Conservation (phyloP, 2,888 invertebrate species). For the Campaea margaritaria region DNA sequence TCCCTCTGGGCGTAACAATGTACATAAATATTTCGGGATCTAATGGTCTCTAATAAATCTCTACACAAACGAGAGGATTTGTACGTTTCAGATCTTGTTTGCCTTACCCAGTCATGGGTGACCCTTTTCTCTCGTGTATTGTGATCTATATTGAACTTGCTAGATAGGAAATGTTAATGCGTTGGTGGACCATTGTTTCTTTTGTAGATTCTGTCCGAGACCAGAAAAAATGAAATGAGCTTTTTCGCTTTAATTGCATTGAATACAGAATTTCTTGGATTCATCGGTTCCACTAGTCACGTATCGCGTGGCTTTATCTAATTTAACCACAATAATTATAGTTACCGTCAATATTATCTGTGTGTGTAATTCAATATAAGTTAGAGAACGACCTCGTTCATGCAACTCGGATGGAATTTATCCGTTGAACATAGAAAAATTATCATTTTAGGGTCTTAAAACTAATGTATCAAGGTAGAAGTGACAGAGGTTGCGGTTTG, state of each 20-base stretch:
- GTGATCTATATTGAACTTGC: background rate
- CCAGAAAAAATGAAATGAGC: too few species aligned
- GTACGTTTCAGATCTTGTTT: conserved; percentile 15
- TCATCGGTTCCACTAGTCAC: background rate
- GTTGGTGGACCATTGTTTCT: too few species aligned
- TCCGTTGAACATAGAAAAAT: background rate
- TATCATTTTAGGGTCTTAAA: too few species aligned
- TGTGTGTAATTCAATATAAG: background rate
- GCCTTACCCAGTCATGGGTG: background rate
- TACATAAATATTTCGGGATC: conserved; percentile 29
- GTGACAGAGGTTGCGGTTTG: too few species aligned
- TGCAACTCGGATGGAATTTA: background rate
- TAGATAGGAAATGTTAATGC: too few species aligned
- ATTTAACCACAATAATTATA: background rate
- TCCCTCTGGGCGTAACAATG: conserved; percentile 23
- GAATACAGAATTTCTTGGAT: too few species aligned
- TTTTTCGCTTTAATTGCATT: too few species aligned
- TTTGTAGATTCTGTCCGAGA: too few species aligned
- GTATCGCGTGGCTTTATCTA: background rate
- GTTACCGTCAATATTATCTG: background rate
- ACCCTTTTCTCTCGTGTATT: background rate
- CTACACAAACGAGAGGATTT: conserved; percentile 20
- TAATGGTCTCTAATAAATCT: conserved; percentile 31
- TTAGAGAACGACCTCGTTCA: conserved; percentile 2
- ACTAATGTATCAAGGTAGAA: too few species aligned